A percentile compares a stretch with the other conserved stretches of the same genome.
Conservation (phyloP, 37 sponge, comb jelly and placozoan species). For the Petrosia ficiformis region DNA sequence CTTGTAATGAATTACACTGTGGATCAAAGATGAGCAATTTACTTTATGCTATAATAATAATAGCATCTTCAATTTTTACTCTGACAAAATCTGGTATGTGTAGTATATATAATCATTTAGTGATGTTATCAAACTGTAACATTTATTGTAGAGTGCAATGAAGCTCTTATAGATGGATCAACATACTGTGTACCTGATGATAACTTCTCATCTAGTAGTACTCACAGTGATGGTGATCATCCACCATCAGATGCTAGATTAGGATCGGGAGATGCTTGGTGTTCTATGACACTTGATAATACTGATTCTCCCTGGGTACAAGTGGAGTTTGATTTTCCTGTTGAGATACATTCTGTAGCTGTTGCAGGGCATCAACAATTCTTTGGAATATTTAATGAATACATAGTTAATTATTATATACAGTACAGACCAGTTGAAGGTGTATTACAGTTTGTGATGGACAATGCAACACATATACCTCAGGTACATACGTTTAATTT, state of each 20-base stretch:
- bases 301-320: slow-evolving; percentile 6
- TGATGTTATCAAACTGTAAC: too few relatives aligned
- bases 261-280: slow-evolving; percentile 14
- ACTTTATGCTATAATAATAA: too few relatives aligned
- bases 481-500: too few relatives aligned
- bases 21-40: too few relatives aligned
- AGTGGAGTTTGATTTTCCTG: slow-evolving; percentile 23
- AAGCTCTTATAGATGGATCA: slow-evolving; percentile 11
- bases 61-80: too few relatives aligned
- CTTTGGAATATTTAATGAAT: background rate
- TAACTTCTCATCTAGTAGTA: background rate
- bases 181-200: slow-evolving; percentile 13
- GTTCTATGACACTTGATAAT: background rate
- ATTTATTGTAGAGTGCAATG: too few relatives aligned
- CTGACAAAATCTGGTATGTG: too few relatives aligned
- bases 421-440: too few relatives aligned
- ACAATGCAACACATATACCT: too few relatives aligned
- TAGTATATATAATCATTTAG: too few relatives aligned
- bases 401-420: slow-evolving; percentile 3
- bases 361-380: slow-evolving; percentile 9
- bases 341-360: slow-evolving; percentile 1
- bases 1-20: too few relatives aligned
- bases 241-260: slow-evolving; percentile 10
- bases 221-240: background rate
- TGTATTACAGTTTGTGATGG: too few relatives aligned